These are phyloP conservation scores for Andrena cerasifolii DNA, from an alignment of 1,140 invertebrate genomes.

Conservation along the genomic window DNA sequence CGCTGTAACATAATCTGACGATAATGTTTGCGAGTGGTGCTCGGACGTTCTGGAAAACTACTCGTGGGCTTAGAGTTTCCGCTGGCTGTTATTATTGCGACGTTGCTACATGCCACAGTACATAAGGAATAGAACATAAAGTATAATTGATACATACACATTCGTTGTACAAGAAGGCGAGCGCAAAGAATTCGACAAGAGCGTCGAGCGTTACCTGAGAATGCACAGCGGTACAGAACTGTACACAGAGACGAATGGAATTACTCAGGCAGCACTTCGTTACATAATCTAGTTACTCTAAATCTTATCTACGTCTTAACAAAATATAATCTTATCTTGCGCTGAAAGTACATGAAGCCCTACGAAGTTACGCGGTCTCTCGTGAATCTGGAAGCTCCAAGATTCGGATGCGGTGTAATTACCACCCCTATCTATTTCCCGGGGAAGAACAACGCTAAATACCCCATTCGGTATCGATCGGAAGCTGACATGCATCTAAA, in stretches of 20 bases:
- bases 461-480: background rate
- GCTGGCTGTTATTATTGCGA: conserved; percentile 7
- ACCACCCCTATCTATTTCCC: background rate
- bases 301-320: conserved; percentile 2
- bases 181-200: background rate
- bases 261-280: background rate
- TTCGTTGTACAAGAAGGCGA: background rate
- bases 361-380: background rate
- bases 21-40: conserved; percentile 1
- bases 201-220: too few relatives aligned
- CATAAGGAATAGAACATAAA: background rate
- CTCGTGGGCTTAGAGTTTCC: background rate
- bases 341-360: background rate
- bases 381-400: conserved; percentile 19
- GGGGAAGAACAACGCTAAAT: conserved; percentile 1
- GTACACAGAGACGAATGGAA: background rate
- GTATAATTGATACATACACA: background rate
- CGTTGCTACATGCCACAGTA: background rate
- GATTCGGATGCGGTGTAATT: background rate
- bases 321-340: conserved; percentile 10
- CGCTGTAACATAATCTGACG: conserved; percentile 54
- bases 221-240: too few relatives aligned
- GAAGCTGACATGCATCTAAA: background rate
- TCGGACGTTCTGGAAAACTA: background rate
- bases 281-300: conserved; percentile 13